phyloP scores from a whole-genome alignment of 2,113 vertebrate species.

The Notothenia rossii region DNA sequence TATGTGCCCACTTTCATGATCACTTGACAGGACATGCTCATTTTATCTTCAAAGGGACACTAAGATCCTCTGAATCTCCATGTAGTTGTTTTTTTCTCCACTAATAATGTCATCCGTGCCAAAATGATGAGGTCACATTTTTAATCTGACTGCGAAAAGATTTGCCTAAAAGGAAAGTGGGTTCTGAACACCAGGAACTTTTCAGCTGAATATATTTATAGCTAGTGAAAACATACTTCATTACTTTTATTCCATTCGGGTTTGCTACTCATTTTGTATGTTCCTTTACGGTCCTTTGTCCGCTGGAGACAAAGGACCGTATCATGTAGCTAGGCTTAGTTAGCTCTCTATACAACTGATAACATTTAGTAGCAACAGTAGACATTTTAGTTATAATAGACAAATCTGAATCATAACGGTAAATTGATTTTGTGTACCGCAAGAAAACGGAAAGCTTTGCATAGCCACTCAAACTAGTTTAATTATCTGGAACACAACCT shows the following conservation, averaged over 20 bases:
- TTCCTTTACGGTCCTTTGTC: too few relatives aligned
- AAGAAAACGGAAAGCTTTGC: neutral
- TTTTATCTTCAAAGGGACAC: slow-evolving; percentile 34
- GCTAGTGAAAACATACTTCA: slow-evolving; percentile 2
- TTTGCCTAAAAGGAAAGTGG: neutral
- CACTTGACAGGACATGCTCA: slow-evolving; percentile 48
- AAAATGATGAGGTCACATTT: slow-evolving; percentile 17
- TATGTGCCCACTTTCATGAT: slow-evolving; percentile 48
- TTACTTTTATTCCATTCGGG: neutral
- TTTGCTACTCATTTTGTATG: neutral
- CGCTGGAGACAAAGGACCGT: too few relatives aligned
- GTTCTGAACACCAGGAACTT: slow-evolving; percentile 16
- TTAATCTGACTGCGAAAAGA: slow-evolving; percentile 13
- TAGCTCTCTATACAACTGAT: neutral
- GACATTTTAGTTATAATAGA: neutral
- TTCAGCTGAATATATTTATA: too few relatives aligned
- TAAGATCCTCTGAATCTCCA: slow-evolving; percentile 33
- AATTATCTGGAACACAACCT: too few relatives aligned
- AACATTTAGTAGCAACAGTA: neutral
- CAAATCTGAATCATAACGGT: neutral
- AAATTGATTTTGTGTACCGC: neutral
- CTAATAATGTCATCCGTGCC: slow-evolving; percentile 37
- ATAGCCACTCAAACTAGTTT: neutral
- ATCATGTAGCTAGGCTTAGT: neutral
- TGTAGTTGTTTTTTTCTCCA: slow-evolving; percentile 26